phyloP scores from a whole-genome alignment of 1,140 invertebrate species.

The Habropoda laboriosa region DNA sequence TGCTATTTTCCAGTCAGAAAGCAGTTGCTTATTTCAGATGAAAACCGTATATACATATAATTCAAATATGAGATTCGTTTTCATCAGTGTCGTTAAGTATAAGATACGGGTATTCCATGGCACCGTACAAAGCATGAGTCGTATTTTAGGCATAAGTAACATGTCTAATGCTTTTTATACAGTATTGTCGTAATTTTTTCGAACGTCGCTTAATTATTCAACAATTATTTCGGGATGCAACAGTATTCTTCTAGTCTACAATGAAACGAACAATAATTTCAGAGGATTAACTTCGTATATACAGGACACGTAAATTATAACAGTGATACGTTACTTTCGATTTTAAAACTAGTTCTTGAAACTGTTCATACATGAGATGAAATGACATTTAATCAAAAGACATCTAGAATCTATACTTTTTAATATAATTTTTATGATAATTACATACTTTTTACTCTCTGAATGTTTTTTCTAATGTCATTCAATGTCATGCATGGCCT shows the following conservation, averaged over 20 bases:
- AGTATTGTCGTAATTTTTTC: conserved; percentile 33
- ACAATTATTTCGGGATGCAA: neutral
- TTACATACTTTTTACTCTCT: neutral
- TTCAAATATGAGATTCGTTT: conserved; percentile 6
- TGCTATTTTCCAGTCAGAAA: no score
- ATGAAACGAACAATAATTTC: conserved; percentile 11
- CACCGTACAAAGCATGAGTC: neutral
- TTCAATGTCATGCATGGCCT: neutral
- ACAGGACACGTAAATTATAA: neutral
- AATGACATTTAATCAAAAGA: neutral
- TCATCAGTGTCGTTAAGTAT: neutral
- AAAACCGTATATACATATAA: no score
- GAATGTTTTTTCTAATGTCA: neutral
- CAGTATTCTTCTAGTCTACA: conserved; percentile 13
- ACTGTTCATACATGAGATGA: neutral
- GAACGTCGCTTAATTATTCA: conserved; percentile 5
- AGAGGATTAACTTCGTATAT: neutral
- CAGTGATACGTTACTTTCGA: neutral
- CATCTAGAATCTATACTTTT: no score
- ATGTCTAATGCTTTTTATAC: neutral
- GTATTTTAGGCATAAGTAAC: neutral
- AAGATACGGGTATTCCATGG: neutral
- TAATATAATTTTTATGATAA: neutral
- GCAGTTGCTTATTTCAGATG: no score
- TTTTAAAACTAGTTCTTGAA: neutral